Evolutionary conservation across 2,113 vertebrate genomes (phyloP).

Genomic region (Phyllostomus discolor): DNA sequence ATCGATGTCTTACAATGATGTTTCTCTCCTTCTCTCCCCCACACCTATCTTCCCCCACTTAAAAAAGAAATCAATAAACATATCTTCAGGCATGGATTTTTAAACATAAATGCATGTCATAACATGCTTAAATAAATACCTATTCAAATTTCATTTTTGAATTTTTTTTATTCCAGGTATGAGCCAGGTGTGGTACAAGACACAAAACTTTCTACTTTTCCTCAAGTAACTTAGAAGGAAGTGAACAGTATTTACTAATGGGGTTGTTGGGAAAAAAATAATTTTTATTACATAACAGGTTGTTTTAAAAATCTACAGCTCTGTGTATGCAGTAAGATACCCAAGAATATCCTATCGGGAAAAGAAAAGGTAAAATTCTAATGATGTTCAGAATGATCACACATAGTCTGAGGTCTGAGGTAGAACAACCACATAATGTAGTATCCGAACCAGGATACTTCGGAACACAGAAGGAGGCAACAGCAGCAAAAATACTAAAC

Average conservation of each 20-base stretch:
- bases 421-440: not conserved
- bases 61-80: no score
- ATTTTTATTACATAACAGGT: conserved; percentile 8
- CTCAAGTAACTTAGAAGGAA: conserved; percentile 13
- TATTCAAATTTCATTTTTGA: not conserved
- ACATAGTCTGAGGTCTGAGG: not conserved
- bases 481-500: not conserved
- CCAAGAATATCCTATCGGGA: not conserved
- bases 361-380: not conserved
- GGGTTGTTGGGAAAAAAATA: not conserved
- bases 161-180: not conserved
- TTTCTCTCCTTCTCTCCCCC: no score
- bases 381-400: not conserved
- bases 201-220: conserved; percentile 25
- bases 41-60: no score
- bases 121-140: not conserved
- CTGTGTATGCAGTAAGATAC: not conserved
- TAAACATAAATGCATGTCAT: not conserved
- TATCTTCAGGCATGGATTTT: no score
- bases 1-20: no score
- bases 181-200: not conserved
- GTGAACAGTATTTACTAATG: not conserved
- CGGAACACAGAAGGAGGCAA: not conserved
- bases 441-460: not conserved
- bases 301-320: not conserved